Conservation (phyloP, 2,888 invertebrate genomes). For the Drosophila fungiperda region DNA sequence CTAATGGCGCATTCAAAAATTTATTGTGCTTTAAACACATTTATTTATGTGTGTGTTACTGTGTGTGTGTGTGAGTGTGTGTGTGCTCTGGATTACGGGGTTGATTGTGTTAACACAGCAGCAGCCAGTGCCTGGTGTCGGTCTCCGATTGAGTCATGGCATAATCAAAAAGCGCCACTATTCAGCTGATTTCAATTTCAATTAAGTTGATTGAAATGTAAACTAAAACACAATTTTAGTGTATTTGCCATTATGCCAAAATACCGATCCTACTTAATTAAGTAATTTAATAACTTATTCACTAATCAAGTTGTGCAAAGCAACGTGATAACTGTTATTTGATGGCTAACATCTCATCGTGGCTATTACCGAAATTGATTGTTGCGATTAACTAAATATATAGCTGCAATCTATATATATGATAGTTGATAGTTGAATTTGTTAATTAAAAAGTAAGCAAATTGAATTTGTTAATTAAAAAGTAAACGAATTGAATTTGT, state of each 20-base stretch:
- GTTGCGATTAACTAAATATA: neutral
- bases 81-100: conserved; percentile 24
- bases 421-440: neutral
- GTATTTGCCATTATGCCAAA: neutral
- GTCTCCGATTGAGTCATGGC: conserved; percentile 39
- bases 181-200: conserved; percentile 46
- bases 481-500: too few species aligned
- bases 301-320: neutral
- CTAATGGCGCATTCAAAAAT: conserved; percentile 81
- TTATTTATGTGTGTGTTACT: conserved; percentile 54
- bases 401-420: neutral
- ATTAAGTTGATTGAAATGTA: conserved; percentile 69
- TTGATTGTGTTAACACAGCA: conserved; percentile 37
- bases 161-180: conserved; percentile 4
- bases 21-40: conserved; percentile 78
- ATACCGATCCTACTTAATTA: neutral
- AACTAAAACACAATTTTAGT: conserved; percentile 1
- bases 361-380: neutral
- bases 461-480: too few species aligned
- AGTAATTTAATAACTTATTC: conserved; percentile 1
- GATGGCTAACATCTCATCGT: neutral
- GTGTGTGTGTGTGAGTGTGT: conserved; percentile 41
- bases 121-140: neutral
- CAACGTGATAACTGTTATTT: neutral
- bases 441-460: neutral